Evolutionary conservation across 2,888 invertebrate genomes (phyloP), one percentile per base, ranked within the genome.

Genomic region (Temnothorax unifasciatus): DNA sequence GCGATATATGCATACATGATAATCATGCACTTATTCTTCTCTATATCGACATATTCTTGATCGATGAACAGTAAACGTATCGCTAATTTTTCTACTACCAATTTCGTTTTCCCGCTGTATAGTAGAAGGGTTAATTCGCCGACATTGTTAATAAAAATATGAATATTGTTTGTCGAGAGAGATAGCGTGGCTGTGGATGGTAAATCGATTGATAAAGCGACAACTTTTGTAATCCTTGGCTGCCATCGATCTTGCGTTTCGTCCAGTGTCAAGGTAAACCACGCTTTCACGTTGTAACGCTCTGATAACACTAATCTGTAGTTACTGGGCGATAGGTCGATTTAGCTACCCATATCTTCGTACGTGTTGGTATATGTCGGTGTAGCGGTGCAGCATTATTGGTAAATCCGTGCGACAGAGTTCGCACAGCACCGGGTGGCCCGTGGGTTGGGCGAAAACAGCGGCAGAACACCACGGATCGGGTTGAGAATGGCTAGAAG

Each of bases 291-390:
- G 92, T 94, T 94, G 94, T 94, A 93, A 93, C 93, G 93, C 91
- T 92, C 93, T 92, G 94, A 94, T 94, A 94, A 94, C 93, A 93
- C 93, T 94, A 94, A 94, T 94, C 94, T 94, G 94, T 94, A 94
- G 94, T 93, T 94, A 94, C 93, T 93, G 92, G 93, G 88, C 88
- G 90, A 74, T 76, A 85, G 87, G 88, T 92, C 93, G 92, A 93
- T 94, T 92, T 88, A 87, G 89, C 84, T 82, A 83, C 79, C 83
- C 59, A 52, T 44, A 81, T 54, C 18, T 44, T 29, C 66, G 38
- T 38, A 15, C 13, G 59, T 52, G 76, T 76, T 52, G 41, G 82
- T 50, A 52, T 59, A 44, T 52, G 34, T 69, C 38, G 63, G 81
- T 82, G 87, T 85, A 86, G 88, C 88, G 83, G 66, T 83, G 91